A percentile compares a stretch with the other conserved stretches of the same genome.
phyloP scores from a whole-genome alignment of 2,113 vertebrate species.

The Tursiops truncatus region DNA sequence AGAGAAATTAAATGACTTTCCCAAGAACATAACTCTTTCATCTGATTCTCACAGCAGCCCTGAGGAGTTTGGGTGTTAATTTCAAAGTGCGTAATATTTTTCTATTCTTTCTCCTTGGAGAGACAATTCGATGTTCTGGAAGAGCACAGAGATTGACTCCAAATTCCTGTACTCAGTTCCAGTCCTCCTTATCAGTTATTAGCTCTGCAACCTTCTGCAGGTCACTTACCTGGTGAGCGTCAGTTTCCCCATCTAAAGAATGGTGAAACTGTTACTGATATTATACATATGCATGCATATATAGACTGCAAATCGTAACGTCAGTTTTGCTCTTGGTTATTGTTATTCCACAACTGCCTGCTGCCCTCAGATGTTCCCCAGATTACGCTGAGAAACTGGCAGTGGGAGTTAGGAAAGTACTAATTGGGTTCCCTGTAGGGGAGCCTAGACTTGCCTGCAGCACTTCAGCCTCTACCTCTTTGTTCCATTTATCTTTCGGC shows the following conservation, averaged over 20 bases:
- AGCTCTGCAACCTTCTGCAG: neutral
- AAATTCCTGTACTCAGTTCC: neutral
- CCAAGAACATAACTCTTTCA: neutral
- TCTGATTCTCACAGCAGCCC: neutral
- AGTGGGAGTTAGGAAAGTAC: neutral
- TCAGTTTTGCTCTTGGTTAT: neutral
- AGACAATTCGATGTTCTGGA: neutral
- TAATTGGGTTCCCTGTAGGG: conserved; percentile 25
- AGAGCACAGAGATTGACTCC: neutral
- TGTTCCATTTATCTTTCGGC: conserved; percentile 57
- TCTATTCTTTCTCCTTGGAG: neutral
- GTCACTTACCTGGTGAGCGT: neutral
- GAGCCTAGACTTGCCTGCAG: neutral
- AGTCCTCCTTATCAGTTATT: neutral
- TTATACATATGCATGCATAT: neutral
- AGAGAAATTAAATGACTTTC: conserved; percentile 38
- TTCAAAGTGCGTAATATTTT: neutral
- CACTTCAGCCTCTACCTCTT: conserved; percentile 15
- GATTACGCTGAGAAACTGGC: neutral
- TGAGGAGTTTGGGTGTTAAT: neutral
- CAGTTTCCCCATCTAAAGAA: neutral
- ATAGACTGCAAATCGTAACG: neutral
- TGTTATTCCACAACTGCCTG: neutral
- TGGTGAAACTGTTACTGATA: neutral
- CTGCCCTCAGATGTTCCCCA: neutral